Percentiles rank a stretch among this genome's conserved stretches.
These are phyloP conservation scores for Micromesistius poutassou DNA, from an alignment of 2,797 vertebrate species.

Conservation along the genomic window DNA sequence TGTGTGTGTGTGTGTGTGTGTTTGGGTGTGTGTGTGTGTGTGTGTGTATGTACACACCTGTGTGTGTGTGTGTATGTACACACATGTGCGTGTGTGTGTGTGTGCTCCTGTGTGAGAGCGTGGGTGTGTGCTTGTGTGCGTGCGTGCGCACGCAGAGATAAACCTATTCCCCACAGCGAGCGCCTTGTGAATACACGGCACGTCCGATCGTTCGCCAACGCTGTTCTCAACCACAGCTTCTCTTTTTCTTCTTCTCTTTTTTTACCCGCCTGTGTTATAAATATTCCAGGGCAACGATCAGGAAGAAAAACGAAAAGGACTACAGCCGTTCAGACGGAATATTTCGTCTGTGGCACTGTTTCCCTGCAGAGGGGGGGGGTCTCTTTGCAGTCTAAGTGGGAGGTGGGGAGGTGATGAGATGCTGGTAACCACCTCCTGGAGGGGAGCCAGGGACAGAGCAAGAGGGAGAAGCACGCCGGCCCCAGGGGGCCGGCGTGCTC, in stretches of 20 bases:
- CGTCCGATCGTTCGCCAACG: slow-evolving; percentile 31
- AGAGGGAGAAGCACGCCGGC: not conserved
- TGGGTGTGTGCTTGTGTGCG: slow-evolving; percentile 34
- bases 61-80: slow-evolving; percentile 40
- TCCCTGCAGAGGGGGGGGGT: slow-evolving; percentile 21
- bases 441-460: slow-evolving; percentile 11
- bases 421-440: slow-evolving; percentile 6
- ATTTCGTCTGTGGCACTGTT: slow-evolving; percentile 37
- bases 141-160: slow-evolving; percentile 33
- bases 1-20: slow-evolving; percentile 45
- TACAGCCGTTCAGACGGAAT: slow-evolving; percentile 50
- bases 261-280: slow-evolving; percentile 30
- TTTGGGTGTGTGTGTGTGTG: slow-evolving; percentile 32
- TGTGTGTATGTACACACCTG: slow-evolving; percentile 45
- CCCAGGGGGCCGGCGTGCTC: slow-evolving; percentile 1
- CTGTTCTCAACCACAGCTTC: slow-evolving; percentile 39
- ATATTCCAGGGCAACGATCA: slow-evolving; percentile 43
- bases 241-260: slow-evolving; percentile 11
- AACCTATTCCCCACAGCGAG: slow-evolving; percentile 35
- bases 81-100: no score
- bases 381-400: slow-evolving; percentile 28
- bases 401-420: slow-evolving; percentile 23
- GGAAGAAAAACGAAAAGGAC: slow-evolving; percentile 43
- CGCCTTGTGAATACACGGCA: slow-evolving; percentile 27
- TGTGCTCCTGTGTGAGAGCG: no score